Percentiles rank a stretch among this genome's conserved stretches.
Conservation (phyloP, 2,888 invertebrate genomes). For the Rhorus exstirpatorius region DNA sequence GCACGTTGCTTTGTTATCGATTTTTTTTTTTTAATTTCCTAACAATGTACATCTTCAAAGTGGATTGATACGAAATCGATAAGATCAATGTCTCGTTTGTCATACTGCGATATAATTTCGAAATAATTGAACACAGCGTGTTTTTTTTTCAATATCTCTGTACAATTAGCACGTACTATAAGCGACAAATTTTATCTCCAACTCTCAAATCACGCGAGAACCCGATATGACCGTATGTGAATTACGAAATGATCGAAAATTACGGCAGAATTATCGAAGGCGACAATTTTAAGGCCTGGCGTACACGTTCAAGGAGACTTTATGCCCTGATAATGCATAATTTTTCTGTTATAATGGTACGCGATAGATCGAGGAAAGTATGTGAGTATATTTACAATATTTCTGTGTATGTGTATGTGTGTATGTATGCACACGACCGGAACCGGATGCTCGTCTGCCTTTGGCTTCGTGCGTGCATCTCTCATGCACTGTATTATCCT, state of each 20-base stretch:
- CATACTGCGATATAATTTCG: too few relatives aligned
- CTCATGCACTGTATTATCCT: conserved; percentile 28
- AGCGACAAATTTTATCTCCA: too few relatives aligned
- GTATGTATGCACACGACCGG: conserved; percentile 49
- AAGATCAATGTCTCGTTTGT: too few relatives aligned
- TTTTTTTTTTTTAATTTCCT: too few relatives aligned
- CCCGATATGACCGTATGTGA: neutral
- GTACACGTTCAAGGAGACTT: conserved; percentile 23
- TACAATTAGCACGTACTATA: too few relatives aligned
- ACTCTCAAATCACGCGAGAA: too few relatives aligned
- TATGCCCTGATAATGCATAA: conserved; percentile 8
- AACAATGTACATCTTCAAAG: too few relatives aligned
- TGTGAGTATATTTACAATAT: too few relatives aligned
- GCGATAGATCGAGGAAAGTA: conserved; percentile 30
- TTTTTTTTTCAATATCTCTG: too few relatives aligned
- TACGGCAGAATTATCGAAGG: neutral
- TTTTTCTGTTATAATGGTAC: conserved; percentile 37
- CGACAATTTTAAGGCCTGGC: neutral
- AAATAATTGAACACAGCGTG: too few relatives aligned
- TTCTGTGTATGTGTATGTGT: neutral
- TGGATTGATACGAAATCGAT: too few relatives aligned
- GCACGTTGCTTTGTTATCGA: too few relatives aligned
- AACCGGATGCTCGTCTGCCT: conserved; percentile 74
- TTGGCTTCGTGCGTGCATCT: conserved; percentile 38
- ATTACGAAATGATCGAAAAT: neutral